Conservation (phyloP, 2,888 invertebrate species). For the Camponotus fellah region DNA sequence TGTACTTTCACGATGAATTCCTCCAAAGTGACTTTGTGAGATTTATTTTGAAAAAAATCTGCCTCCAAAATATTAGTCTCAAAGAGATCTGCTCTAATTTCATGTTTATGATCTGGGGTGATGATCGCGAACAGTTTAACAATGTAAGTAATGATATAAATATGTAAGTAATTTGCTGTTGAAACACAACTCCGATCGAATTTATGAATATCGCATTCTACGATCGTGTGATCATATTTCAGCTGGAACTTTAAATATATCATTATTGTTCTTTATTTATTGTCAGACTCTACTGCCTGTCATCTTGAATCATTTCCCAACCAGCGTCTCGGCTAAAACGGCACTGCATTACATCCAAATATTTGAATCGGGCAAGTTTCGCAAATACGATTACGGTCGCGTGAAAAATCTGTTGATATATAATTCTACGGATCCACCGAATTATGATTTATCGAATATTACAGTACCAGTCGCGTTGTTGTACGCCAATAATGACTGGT, state of each 20-base stretch:
- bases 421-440: constrained; percentile 88
- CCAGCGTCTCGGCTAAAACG: constrained; percentile 91
- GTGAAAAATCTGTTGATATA: constrained; percentile 88
- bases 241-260: background rate
- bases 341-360: no score
- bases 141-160: constrained; percentile 82
- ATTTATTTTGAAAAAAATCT: constrained; percentile 89
- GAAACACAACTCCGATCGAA: background rate
- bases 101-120: constrained; percentile 91
- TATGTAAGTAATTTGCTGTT: no score
- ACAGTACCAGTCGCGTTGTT: constrained; percentile 90
- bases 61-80: constrained; percentile 87
- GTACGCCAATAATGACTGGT: constrained; percentile 91
- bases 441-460: constrained; percentile 89
- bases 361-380: constrained; percentile 68
- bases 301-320: constrained; percentile 90
- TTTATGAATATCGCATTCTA: no score
- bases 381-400: constrained; percentile 91
- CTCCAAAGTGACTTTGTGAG: constrained; percentile 87
- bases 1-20: no score
- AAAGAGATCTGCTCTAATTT: constrained; percentile 91
- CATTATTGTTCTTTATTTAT: background rate
- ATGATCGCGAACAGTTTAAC: constrained; percentile 90
- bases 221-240: background rate
- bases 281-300: constrained; percentile 88